A percentile compares a stretch with the other conserved stretches of the same genome.
Conservation (phyloP, 1,140 invertebrate genomes). For the Sarcophaga peregrina region DNA sequence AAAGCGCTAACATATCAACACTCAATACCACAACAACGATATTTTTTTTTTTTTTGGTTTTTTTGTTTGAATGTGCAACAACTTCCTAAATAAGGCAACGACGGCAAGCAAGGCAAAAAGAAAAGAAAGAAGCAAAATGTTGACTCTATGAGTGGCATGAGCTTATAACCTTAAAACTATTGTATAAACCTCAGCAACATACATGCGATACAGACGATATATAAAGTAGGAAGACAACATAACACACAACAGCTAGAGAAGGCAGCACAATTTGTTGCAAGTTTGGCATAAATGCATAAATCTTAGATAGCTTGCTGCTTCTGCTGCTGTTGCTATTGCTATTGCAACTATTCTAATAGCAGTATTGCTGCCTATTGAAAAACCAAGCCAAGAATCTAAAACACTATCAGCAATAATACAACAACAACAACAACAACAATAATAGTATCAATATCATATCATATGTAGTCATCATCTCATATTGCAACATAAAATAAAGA, state of each 20-base stretch:
- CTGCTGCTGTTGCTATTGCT: neutral
- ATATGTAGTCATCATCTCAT: neutral
- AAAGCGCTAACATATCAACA: slow-evolving; percentile 39
- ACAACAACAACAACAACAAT: neutral
- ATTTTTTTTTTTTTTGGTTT: too few species aligned
- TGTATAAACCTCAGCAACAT: neutral
- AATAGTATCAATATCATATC: neutral
- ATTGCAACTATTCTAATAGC: neutral
- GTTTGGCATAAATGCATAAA: slow-evolving; percentile 13
- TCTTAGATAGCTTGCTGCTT: neutral
- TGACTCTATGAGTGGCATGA: neutral
- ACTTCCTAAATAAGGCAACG: neutral
- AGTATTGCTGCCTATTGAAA: too few species aligned
- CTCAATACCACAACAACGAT: neutral
- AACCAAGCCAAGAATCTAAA: too few species aligned
- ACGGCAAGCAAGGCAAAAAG: neutral
- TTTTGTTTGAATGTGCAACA: neutral
- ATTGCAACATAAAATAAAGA: neutral
- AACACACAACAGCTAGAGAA: slow-evolving; percentile 5
- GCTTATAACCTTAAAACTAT: neutral
- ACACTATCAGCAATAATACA: neutral
- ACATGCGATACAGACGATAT: neutral
- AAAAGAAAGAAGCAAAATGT: neutral
- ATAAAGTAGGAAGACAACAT: neutral
- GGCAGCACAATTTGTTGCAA: neutral